Percentiles rank a stretch among this genome's conserved stretches.
Evolutionary conservation across 92 coral and sea anemone genomes (phyloP).

Genomic region (Scolanthus callimorphus): DNA sequence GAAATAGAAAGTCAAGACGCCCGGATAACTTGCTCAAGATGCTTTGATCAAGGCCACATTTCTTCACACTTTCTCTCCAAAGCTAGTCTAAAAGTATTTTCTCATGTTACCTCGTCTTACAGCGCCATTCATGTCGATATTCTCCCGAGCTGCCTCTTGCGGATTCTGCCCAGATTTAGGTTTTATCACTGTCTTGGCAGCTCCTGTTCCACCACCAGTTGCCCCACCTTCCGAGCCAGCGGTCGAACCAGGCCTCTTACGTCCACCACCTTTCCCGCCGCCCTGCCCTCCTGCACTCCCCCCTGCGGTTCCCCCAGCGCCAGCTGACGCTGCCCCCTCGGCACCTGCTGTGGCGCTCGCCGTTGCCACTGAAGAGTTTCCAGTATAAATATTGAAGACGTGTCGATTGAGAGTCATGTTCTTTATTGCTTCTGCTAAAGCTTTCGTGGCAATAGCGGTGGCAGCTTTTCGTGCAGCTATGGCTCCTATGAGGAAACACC

Average conservation of each 20-base stretch:
- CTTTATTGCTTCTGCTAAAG: slow-evolving; percentile 8
- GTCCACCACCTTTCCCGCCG: neutral
- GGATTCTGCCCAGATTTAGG: slow-evolving; percentile 4
- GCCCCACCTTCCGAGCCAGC: neutral
- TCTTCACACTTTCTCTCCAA: too few relatives aligned
- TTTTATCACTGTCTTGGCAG: neutral
- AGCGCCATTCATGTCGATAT: neutral
- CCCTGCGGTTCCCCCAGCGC: slow-evolving; percentile 7
- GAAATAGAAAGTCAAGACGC: too few relatives aligned
- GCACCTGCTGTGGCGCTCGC: slow-evolving; percentile 11
- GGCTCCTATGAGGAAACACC: slow-evolving; percentile 7
- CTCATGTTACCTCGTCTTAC: slow-evolving; percentile 4
- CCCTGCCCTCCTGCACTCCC: neutral
- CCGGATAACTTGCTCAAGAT: too few relatives aligned
- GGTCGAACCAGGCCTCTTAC: neutral
- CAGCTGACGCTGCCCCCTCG: slow-evolving; percentile 1
- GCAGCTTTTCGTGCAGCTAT: slow-evolving; percentile 39
- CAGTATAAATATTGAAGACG: slow-evolving; percentile 12
- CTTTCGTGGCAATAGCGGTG: slow-evolving; percentile 17
- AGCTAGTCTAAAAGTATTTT: too few relatives aligned
- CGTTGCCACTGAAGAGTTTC: slow-evolving; percentile 1
- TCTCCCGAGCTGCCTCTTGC: neutral
- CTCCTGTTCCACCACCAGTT: neutral
- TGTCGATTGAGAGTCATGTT: slow-evolving; percentile 11
- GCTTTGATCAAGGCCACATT: too few relatives aligned